Base-by-base conservation (phyloP, 2,113 vertebrate genomes). In the Ivindomyrus marchei region DNA sequence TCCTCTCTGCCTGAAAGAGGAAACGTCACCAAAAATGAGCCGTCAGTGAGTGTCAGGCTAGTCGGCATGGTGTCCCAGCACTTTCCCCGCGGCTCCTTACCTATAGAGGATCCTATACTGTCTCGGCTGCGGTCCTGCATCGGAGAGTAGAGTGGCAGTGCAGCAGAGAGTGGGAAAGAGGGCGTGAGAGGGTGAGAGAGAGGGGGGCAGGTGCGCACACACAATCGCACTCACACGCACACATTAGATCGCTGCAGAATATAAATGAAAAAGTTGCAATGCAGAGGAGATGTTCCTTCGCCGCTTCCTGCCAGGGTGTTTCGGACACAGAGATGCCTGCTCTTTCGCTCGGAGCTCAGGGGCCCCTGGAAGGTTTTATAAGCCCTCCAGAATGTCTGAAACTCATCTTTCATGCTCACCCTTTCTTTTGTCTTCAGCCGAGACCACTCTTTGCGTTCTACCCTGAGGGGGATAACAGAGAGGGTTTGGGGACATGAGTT, bases 401-500 rank as follows among this genome's bases (percentile, higher is more conserved):
- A 36, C 15, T 39, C 31, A 42, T 42, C 31, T 17, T 19, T 52
- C 8, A 50, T 21, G 10, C 90, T 91, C 80, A 91, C 90, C 39
- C 94, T 90, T 93, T 97, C 97, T 96, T 97, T 97, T 56, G 94
- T 95, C 94, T 97, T 97, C 94, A 97, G 94, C 45, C 97, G 94
- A 0, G 97, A 96, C 97, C 97, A 98, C 90, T 97, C 97, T 83
- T 97, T 97, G 90, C 97, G 96, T 94, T 98, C 97, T 3, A 98
- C 97, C 91, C 97, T 98, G 92, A 31, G 13, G 39, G 86, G n/a
- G 89, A n/a, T 91, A 39, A 56, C 6, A 89, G 50, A 58, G 83
- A 27, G 7, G 45, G 39, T 24, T 53, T 11, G 53, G 31, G 36
- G 31, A 42, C 56, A 11, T 36, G 36, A 80, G 31, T 89, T 13